Conservation (phyloP, 2,113 vertebrate species). For the Nannospalax galili region DNA sequence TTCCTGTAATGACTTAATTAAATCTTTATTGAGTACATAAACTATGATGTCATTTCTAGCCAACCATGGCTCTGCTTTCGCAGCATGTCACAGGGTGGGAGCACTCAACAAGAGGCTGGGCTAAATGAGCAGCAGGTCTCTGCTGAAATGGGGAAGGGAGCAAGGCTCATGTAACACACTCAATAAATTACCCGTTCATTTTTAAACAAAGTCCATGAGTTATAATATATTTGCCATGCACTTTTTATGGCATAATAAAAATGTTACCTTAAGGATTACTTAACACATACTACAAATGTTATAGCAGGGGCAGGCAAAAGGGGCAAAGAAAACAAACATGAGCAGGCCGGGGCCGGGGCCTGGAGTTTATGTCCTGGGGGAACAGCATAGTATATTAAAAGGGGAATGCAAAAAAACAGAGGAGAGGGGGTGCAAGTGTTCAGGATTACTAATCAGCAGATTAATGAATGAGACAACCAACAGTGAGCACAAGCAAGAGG, state of each 20-base stretch:
- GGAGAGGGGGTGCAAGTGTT: slow-evolving; percentile 57
- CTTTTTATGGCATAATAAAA: slow-evolving; percentile 92
- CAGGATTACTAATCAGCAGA: slow-evolving; percentile 81
- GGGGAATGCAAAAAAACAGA: slow-evolving; percentile 80
- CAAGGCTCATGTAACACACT: slow-evolving; percentile 90
- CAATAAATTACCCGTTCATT: slow-evolving; percentile 92
- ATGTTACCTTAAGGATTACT: slow-evolving; percentile 92
- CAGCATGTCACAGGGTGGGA: slow-evolving; percentile 85
- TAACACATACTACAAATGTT: slow-evolving; percentile 92
- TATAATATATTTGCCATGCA: slow-evolving; percentile 92
- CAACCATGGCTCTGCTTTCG: slow-evolving; percentile 84
- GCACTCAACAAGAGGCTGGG: slow-evolving; percentile 87
- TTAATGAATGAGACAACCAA: slow-evolving; percentile 83
- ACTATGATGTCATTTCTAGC: slow-evolving; percentile 90
- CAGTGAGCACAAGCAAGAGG: slow-evolving; percentile 79
- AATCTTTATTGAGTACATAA: slow-evolving; percentile 91
- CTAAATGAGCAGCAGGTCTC: slow-evolving; percentile 89
- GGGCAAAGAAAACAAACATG: slow-evolving; percentile 90
- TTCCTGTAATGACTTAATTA: slow-evolving; percentile 92
- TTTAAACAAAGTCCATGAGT: slow-evolving; percentile 92
- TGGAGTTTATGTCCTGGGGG: slow-evolving; percentile 83
- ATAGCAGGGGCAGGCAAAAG: slow-evolving; percentile 89
- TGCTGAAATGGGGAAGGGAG: slow-evolving; percentile 87
- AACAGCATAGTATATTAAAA: slow-evolving; percentile 83
- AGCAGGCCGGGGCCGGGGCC: slow-evolving; percentile 86